These are phyloP conservation scores for Heteromyza rotundicornis DNA, from an alignment of 2,888 invertebrate species.

Conservation along the genomic window DNA sequence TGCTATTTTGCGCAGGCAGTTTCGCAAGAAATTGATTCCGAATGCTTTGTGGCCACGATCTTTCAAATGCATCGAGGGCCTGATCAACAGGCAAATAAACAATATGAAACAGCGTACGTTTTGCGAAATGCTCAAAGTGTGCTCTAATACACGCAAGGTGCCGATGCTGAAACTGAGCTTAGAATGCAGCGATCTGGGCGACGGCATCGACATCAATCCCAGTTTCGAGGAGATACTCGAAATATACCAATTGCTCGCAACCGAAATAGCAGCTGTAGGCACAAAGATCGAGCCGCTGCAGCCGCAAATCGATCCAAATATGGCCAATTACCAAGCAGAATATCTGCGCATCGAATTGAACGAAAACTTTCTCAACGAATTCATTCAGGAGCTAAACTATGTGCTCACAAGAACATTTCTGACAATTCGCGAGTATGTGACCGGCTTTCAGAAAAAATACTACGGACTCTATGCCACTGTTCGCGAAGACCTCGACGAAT, in stretches of 20 bases:
- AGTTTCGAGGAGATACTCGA: slow-evolving; percentile 66
- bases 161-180: slow-evolving; percentile 69
- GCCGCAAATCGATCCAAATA: slow-evolving; percentile 56
- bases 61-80: slow-evolving; percentile 62
- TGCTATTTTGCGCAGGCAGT: slow-evolving; percentile 50
- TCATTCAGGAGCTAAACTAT: slow-evolving; percentile 64
- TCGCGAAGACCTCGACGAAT: slow-evolving; percentile 62
- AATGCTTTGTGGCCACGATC: slow-evolving; percentile 49
- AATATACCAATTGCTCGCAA: slow-evolving; percentile 68
- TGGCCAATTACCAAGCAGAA: slow-evolving; percentile 55
- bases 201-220: slow-evolving; percentile 67
- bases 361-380: slow-evolving; percentile 66
- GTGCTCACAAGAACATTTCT: slow-evolving; percentile 66
- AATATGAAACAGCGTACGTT: slow-evolving; percentile 73
- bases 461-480: slow-evolving; percentile 65
- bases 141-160: slow-evolving; percentile 65
- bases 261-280: slow-evolving; percentile 66
- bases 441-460: slow-evolving; percentile 66
- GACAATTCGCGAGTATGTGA: slow-evolving; percentile 67
- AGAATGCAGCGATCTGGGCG: slow-evolving; percentile 39
- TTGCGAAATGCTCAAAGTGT: slow-evolving; percentile 67
- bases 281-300: slow-evolving; percentile 69
- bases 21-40: slow-evolving; percentile 50
- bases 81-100: slow-evolving; percentile 70
- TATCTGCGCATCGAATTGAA: slow-evolving; percentile 69